Evolutionary conservation across 2,113 vertebrate species (phyloP).

Genomic region (Vireo altiloquus): DNA sequence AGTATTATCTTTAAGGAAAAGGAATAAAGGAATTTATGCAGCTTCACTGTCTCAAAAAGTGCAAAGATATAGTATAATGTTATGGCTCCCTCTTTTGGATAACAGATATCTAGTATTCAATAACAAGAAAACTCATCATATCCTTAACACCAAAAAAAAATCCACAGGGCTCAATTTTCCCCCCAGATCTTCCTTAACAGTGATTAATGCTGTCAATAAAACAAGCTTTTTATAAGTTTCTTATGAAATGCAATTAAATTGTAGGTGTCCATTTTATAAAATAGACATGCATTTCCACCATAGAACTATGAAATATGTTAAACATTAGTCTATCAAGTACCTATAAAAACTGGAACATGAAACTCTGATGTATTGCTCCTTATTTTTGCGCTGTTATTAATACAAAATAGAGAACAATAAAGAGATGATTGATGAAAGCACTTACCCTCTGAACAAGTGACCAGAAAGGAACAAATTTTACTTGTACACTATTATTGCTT

Average conservation of each 20-base stretch:
- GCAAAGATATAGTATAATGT: constrained; percentile 32
- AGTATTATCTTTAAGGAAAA: not conserved
- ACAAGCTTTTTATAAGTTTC: not conserved
- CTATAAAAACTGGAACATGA: not conserved
- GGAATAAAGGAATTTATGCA: not conserved
- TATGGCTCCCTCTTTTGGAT: constrained; percentile 76
- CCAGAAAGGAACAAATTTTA: not conserved
- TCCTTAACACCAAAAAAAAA: not conserved
- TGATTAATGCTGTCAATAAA: not conserved
- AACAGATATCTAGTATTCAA: not conserved
- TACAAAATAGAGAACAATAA: not conserved
- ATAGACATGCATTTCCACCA: not conserved
- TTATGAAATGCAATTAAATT: not conserved
- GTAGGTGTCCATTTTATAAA: not conserved
- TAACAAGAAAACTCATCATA: not conserved
- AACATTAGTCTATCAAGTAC: not conserved
- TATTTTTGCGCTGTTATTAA: not conserved
- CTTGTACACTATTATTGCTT: not conserved
- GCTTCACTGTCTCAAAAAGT: not conserved
- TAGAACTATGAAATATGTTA: not conserved
- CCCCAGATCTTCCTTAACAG: not conserved
- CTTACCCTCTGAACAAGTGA: not conserved
- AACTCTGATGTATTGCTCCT: not conserved
- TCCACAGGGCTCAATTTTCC: not conserved
- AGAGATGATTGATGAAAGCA: not conserved